Percentiles rank a stretch among this genome's conserved stretches.
Conservation (phyloP, 2,797 vertebrate species). For the Ctenopoma multispine region DNA sequence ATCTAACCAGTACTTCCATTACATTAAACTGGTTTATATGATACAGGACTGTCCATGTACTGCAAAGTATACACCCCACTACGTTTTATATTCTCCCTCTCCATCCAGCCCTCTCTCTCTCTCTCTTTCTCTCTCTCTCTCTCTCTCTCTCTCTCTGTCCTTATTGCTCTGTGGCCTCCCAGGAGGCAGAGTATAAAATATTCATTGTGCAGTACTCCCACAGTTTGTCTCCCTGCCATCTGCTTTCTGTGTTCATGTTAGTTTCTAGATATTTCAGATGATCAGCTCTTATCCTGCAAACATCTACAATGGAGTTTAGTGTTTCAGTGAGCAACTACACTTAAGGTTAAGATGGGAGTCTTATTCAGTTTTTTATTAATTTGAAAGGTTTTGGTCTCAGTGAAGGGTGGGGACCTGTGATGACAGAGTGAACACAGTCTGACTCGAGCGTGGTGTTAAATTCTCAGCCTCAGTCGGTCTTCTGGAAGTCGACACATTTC, state of each 20-base stretch:
- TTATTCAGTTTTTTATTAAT: no score
- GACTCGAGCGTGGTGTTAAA: no score
- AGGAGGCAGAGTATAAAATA: constrained; percentile 49
- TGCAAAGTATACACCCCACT: neutral
- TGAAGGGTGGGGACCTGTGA: no score
- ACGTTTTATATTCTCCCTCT: neutral
- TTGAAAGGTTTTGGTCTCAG: no score
- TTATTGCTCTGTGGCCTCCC: neutral
- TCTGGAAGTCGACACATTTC: neutral
- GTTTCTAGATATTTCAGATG: neutral
- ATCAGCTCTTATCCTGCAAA: neutral
- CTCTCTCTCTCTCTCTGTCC: neutral
- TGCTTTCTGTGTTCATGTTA: constrained; percentile 2
- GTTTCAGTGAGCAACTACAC: neutral
- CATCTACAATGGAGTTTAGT: neutral
- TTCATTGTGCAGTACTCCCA: constrained; percentile 38
- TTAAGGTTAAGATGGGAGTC: no score
- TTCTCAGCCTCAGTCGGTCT: no score
- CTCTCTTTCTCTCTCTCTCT: no score
- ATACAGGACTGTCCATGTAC: neutral
- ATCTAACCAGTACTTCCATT: neutral
- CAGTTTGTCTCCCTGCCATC: constrained; percentile 41
- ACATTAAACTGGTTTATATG: neutral
- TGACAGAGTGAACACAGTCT: no score
- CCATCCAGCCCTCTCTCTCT: no score